Conservation (phyloP, 2,888 invertebrate genomes). For the Incurvaria masculella region DNA sequence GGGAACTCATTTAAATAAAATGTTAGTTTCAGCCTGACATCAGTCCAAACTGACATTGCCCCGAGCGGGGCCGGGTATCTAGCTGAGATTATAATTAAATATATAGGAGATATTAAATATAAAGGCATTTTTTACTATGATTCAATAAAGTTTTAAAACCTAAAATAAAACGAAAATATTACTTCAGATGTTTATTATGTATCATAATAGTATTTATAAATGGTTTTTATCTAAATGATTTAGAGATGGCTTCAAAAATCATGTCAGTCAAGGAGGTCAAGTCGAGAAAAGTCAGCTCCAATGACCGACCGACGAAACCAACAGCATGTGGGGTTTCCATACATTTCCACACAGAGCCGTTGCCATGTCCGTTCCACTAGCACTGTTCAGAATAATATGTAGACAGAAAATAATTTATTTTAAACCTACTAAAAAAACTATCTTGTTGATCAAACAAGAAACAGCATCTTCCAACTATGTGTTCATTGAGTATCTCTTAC, state of each 20-base stretch:
- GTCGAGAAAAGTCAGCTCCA: neutral
- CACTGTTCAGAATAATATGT: neutral
- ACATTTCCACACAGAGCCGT: too few species aligned
- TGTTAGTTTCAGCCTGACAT: too few species aligned
- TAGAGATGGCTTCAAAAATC: neutral
- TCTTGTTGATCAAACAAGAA: neutral
- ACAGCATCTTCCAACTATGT: neutral
- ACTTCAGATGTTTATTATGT: neutral
- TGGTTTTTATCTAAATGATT: neutral
- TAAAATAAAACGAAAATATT: neutral
- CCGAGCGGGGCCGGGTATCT: too few species aligned
- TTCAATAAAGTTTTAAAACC: too few species aligned
- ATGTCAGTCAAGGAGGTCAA: neutral
- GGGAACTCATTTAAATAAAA: too few species aligned
- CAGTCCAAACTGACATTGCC: too few species aligned
- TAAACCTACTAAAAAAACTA: neutral
- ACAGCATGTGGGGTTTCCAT: too few species aligned
- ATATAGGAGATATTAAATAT: too few species aligned
- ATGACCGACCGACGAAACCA: too few species aligned
- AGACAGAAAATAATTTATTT: neutral
- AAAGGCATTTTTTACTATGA: too few species aligned
- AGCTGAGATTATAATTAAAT: too few species aligned
- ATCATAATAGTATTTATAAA: neutral
- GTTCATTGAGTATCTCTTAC: neutral
- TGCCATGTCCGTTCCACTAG: too few species aligned